Percentiles rank a stretch among this genome's conserved stretches.
Evolutionary conservation across 2,113 vertebrate genomes (phyloP).

Genomic region (Parotia lawesii): DNA sequence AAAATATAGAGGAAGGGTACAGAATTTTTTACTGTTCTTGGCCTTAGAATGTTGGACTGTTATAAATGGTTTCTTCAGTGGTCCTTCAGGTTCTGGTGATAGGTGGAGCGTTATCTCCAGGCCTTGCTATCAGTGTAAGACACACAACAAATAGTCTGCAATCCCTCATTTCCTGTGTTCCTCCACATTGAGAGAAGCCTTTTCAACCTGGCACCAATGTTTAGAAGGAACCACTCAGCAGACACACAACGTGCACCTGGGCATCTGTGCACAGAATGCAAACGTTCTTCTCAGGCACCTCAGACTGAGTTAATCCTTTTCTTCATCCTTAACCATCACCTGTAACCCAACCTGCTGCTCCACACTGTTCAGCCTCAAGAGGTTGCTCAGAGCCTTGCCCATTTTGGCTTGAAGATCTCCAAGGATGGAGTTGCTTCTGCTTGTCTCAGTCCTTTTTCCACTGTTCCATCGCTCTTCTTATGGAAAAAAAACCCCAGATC

Average conservation of each 20-base stretch:
- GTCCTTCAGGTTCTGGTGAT: not conserved
- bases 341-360: not conserved
- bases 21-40: not conserved
- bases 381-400: not conserved
- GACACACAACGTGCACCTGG: not conserved
- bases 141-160: not conserved
- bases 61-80: not conserved
- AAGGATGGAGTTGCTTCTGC: not conserved
- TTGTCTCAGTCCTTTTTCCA: not conserved
- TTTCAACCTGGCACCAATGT: not conserved
- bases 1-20: not conserved
- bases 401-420: not conserved
- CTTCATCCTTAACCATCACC: not conserved
- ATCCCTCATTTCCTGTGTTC: not conserved
- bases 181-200: accelerated
- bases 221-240: not conserved
- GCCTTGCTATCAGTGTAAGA: not conserved
- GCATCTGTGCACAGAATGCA: not conserved
- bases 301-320: not conserved
- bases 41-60: not conserved
- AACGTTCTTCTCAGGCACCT: accelerated
- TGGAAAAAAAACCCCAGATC: not conserved
- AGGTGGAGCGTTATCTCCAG: not conserved
- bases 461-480: not conserved
- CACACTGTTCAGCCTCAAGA: not conserved